phyloP scores from a whole-genome alignment of 1,140 invertebrate species.

The Nephila pilipes region DNA sequence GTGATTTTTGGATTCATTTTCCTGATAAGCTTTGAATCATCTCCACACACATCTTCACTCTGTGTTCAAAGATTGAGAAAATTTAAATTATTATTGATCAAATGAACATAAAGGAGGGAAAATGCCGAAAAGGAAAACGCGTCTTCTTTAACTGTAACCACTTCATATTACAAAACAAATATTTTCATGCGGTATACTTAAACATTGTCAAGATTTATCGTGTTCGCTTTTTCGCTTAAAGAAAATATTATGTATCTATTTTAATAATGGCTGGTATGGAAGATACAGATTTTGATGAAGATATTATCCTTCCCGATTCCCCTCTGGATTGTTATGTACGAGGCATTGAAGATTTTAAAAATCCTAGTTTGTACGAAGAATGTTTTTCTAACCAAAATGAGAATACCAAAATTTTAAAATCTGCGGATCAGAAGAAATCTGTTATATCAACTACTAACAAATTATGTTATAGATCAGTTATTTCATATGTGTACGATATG shows the following conservation, averaged over 20 bases:
- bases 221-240: neutral
- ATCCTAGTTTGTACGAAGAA: constrained; percentile 14
- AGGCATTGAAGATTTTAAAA: constrained; percentile 18
- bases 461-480: neutral
- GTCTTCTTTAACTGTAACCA: neutral
- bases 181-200: neutral
- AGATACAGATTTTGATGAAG: constrained; percentile 64
- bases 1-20: too few relatives aligned
- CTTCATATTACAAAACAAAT: neutral
- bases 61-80: too few relatives aligned
- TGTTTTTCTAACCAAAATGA: neutral
- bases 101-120: too few relatives aligned
- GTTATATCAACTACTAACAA: too few relatives aligned
- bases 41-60: too few relatives aligned
- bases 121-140: too few relatives aligned
- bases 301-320: constrained; percentile 62
- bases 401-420: neutral
- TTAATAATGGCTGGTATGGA: constrained; percentile 7
- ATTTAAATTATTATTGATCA: too few relatives aligned
- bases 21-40: too few relatives aligned
- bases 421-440: neutral
- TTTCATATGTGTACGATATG: neutral
- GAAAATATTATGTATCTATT: neutral
- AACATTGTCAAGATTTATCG: neutral
- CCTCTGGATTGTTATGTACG: constrained; percentile 54